Evolutionary conservation across 1,140 invertebrate genomes (phyloP).

Genomic region (Diabrotica undecimpunctata): DNA sequence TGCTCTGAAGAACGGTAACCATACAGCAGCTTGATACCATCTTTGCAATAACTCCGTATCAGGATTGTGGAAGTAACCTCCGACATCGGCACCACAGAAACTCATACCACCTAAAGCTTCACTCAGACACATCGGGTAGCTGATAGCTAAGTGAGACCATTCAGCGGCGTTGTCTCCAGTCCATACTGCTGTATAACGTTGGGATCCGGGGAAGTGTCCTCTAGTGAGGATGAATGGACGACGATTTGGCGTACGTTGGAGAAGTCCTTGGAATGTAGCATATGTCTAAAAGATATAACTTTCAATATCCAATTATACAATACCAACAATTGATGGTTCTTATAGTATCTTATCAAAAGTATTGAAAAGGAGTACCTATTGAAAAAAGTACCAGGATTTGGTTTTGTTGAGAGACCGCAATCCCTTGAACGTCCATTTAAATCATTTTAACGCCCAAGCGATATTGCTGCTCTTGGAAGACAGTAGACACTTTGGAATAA

Average conservation of each 20-base stretch:
- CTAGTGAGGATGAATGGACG: conserved; percentile 92
- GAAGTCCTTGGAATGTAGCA: conserved; percentile 75
- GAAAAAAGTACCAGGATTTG: no score
- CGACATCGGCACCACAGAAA: conserved; percentile 96
- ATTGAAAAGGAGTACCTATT: no score
- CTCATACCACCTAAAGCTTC: conserved; percentile 86
- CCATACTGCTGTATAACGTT: conserved; percentile 91
- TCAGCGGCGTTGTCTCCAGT: conserved; percentile 97
- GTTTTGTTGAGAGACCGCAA: no score
- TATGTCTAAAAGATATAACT: conserved; percentile 50
- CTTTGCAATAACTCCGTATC: conserved; percentile 84
- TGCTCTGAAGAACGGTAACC: conserved; percentile 61
- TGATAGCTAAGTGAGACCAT: conserved; percentile 85
- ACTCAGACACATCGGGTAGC: conserved; percentile 92
- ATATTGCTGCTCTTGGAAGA: no score
- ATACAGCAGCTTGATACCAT: conserved; percentile 85
- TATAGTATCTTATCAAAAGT: no score
- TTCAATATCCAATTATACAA: no score
- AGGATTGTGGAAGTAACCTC: conserved; percentile 97
- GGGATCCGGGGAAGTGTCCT: conserved; percentile 87
- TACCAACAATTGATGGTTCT: no score
- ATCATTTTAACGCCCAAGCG: no score
- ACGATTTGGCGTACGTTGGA: conserved; percentile 64
- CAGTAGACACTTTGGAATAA: no score
- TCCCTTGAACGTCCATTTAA: no score